phyloP scores from a whole-genome alignment of 2,113 vertebrate genomes.

The Pangasianodon gigas region DNA sequence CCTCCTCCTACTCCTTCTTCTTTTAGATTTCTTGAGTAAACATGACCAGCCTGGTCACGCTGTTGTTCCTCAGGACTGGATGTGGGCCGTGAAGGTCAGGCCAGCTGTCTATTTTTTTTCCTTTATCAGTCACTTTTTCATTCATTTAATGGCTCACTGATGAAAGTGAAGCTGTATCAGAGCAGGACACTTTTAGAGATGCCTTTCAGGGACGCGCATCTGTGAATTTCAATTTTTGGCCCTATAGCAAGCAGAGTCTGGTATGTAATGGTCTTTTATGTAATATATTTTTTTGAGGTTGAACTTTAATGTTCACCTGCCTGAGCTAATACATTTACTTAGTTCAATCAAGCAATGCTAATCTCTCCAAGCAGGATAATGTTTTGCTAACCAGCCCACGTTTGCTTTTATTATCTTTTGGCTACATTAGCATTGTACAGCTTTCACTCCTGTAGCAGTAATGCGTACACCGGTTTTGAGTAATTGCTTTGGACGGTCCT shows the following conservation, averaged over 20 bases:
- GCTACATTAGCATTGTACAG: background rate
- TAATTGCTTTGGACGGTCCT: constrained; percentile 1
- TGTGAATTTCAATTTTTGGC: background rate
- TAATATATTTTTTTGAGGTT: background rate
- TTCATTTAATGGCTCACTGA: background rate
- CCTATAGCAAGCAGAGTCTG: background rate
- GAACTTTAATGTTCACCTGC: background rate
- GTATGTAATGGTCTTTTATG: background rate
- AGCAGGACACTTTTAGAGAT: background rate
- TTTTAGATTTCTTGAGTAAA: background rate
- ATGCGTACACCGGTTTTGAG: background rate
- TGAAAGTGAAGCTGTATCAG: background rate
- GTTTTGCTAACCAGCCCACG: background rate
- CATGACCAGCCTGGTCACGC: background rate
- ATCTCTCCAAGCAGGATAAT: background rate
- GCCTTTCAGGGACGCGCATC: background rate
- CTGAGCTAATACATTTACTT: background rate
- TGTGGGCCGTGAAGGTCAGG: background rate
- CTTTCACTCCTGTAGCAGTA: background rate
- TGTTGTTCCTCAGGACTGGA: background rate
- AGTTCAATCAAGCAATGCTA: background rate
- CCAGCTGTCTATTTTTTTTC: background rate
- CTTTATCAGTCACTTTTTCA: background rate
- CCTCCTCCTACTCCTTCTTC: background rate
- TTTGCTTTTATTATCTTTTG: background rate